These are phyloP conservation scores for Neuroscelio doddi DNA, from an alignment of 2,888 invertebrate species.

Conservation along the genomic window DNA sequence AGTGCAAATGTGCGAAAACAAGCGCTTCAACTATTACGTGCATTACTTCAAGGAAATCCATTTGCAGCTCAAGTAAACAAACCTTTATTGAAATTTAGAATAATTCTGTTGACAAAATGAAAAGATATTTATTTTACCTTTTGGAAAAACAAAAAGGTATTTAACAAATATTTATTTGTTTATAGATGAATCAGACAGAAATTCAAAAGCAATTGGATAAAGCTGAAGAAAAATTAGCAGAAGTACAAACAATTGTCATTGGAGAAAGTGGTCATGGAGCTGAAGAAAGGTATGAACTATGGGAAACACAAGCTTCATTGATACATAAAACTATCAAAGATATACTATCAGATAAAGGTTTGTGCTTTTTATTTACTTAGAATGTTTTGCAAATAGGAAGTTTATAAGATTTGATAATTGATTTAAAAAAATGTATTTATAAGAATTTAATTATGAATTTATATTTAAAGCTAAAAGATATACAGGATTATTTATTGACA, in stretches of 20 bases:
- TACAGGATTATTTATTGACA: too few relatives aligned
- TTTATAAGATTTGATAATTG: too few relatives aligned
- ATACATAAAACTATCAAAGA: conserved; percentile 60
- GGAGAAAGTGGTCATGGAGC: conserved; percentile 60
- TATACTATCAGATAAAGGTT: conserved; percentile 43
- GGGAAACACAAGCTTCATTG: conserved; percentile 58
- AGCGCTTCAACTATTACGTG: conserved; percentile 84
- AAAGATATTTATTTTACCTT: too few relatives aligned
- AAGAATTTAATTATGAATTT: too few relatives aligned
- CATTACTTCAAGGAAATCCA: conserved; percentile 88
- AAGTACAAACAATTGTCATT: conserved; percentile 60
- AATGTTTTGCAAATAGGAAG: too few relatives aligned
- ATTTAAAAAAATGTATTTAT: too few relatives aligned
- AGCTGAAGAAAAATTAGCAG: conserved; percentile 78
- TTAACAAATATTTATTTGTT: conserved; percentile 10
- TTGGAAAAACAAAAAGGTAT: conserved; percentile 45
- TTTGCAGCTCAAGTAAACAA: conserved; percentile 82
- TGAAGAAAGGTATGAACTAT: conserved; percentile 57
- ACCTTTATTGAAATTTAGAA: too few relatives aligned
- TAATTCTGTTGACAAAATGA: too few relatives aligned
- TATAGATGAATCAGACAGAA: conserved; percentile 73
- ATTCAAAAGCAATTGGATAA: conserved; percentile 76
- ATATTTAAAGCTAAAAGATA: too few relatives aligned
- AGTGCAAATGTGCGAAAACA: conserved; percentile 89
- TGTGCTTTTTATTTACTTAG: conserved; percentile 13